Evolutionary conservation across 53 echinoderm and acorn worm genomes (phyloP), one percentile per base, ranked within the genome.

Genomic region (Luidia sarsii): DNA sequence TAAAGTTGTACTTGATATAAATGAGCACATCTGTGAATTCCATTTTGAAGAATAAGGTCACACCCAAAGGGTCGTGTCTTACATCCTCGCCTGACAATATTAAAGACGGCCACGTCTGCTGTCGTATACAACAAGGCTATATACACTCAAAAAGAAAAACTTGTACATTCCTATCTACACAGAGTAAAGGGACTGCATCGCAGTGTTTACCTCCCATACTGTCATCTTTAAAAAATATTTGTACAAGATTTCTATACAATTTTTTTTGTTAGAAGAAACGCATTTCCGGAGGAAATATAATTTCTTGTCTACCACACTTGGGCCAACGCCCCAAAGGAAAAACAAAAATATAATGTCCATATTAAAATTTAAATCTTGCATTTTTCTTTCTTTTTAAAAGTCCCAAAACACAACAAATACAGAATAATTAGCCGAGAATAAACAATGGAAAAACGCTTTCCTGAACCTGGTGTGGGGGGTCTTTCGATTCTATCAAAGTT

Each of bases 121-220:
- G 56, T 33, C 56, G 55, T 72, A 37, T 72, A 72, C 72, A 72
- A 53, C 39, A 54, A 34, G 4, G 31, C 11, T 72, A 72, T 72
- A 37, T 72, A 72, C 72, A 71, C 54, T 38, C 41, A 41, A 41
- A 41, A 41, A 41, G 11, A 41, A 6, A 41, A 41, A 61, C 16
- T 7, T 65, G 36, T 65, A 65, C 65, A 65, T 32, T 65, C n/a
- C 21, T 39, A 29, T 65, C 33, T 65, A 52, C 52, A 52, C 21
- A 21, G 37, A 7, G 20, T 27, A 33, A 28, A 28, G 61, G 4
- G 61, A 61, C 28, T 18, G 61, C 29, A 18, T 2, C 16, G 29
- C 10, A 32, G 24, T 13, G 56, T 28, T 25, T 23, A 1, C 24
- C 61, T n/a, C 55, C 55, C 22, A 21, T 24, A 27, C 55, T 27